Conservation (phyloP, 2,113 vertebrate species). For the Menidia beryllina region DNA sequence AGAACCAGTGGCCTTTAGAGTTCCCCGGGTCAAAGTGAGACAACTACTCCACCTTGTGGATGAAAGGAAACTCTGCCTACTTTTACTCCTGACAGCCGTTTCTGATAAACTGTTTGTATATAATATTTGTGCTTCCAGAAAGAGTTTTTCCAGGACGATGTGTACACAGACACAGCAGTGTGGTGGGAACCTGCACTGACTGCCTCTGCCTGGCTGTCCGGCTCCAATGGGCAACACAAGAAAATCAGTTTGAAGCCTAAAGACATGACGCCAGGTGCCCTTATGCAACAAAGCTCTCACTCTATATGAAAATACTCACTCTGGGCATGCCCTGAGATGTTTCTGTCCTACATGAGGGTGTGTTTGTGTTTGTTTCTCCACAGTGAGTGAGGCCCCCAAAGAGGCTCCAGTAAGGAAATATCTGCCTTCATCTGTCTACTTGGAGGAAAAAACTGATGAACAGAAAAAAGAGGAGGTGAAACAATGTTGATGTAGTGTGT, state of each 20-base stretch:
- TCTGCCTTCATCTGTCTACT: constrained; percentile 86
- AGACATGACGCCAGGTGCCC: constrained; percentile 88
- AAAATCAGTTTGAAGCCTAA: constrained; percentile 85
- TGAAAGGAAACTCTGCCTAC: not conserved
- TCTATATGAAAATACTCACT: not conserved
- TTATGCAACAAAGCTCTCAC: not conserved
- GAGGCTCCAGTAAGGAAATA: constrained; percentile 87
- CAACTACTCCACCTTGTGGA: constrained; percentile 37
- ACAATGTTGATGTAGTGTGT: not conserved
- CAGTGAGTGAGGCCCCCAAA: constrained; percentile 92
- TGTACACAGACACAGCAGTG: constrained; percentile 85
- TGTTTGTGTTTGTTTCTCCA: constrained; percentile 10
- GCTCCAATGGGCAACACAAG: constrained; percentile 82
- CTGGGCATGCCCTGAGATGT: not conserved
- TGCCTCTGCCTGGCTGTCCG: constrained; percentile 84
- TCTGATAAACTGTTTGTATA: not conserved
- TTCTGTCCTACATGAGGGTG: not conserved
- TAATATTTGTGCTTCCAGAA: constrained; percentile 81
- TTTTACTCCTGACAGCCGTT: not conserved
- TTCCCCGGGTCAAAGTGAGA: constrained; percentile 91
- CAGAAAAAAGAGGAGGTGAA: constrained; percentile 97
- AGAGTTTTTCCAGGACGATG: constrained; percentile 97
- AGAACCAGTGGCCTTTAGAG: constrained; percentile 90
- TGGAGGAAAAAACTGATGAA: constrained; percentile 94
- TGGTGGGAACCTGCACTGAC: constrained; percentile 88